A percentile compares a stretch with the other conserved stretches of the same genome.
phyloP scores from a whole-genome alignment of 2,113 vertebrate genomes.

The Pandion haliaetus region DNA sequence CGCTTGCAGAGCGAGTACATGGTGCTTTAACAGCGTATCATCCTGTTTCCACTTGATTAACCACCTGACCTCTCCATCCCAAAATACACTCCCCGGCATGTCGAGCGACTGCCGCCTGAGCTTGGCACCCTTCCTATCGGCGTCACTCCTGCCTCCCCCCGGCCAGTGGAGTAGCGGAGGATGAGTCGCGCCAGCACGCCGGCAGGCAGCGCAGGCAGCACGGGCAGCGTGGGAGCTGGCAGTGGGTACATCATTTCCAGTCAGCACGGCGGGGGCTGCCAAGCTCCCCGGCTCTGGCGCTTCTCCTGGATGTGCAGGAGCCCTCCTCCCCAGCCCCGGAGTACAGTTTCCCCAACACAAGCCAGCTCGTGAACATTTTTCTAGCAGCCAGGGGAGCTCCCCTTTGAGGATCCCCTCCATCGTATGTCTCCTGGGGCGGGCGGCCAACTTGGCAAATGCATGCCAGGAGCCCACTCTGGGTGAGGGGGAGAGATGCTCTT shows the following conservation, averaged over 20 bases:
- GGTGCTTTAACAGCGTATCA: background rate
- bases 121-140: background rate
- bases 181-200: fast-evolving
- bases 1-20: background rate
- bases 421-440: background rate
- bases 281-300: background rate
- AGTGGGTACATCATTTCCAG: background rate
- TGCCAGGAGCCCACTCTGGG: background rate
- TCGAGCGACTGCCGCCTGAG: fast-evolving
- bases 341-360: background rate
- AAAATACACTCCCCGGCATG: background rate
- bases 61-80: background rate
- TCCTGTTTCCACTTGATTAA: background rate
- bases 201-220: background rate
- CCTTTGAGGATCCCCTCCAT: background rate
- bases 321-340: background rate
- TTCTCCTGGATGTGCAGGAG: background rate
- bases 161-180: fast-evolving
- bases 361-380: fast-evolving
- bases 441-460: fast-evolving
- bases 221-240: background rate
- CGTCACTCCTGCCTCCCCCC: background rate
- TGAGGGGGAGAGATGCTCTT: background rate
- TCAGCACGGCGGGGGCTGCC: background rate
- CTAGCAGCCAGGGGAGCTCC: background rate